Evolutionary conservation across 2,888 invertebrate genomes (phyloP), one percentile per base, ranked within the genome.

Genomic region (Eugnorisma glareosa): DNA sequence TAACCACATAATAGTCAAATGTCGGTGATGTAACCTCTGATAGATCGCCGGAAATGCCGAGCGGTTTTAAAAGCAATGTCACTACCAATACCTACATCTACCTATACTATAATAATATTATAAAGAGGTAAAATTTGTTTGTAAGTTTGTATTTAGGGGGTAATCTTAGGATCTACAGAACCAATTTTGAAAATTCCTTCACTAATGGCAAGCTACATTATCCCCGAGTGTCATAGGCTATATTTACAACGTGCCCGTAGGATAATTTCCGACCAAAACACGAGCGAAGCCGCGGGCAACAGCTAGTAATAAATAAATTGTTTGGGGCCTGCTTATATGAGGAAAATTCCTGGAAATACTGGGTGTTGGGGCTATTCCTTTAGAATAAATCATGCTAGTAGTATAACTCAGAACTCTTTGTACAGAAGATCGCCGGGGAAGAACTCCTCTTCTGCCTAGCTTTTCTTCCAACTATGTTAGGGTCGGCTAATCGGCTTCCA

Each of bases 31-130:
- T 77, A 83, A 86, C 59, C 37, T 18, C 61, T 43, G 74, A 73
- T 51, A 40, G 35, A 45, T 37, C 79, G 57, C 80, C 88, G 88
- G 87, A 87, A 88, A 87, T 79, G 68, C 72, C 82, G 10, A 28
- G 31, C 77, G 68, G 68, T 76, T 76, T 86, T 84, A 40, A 31
- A 72, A 61, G 54, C 77, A 45, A 70, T 84, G 80, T 87, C 87
- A 87, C 61, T 64, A 59, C 31, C 8, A 18, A 15, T 40, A 28
- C 48, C 13, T 31, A 57, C 24, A 40, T 8, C 37, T n/a, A n/a
- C n/a, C n/a, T n/a, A n/a, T n/a, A n/a, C n/a, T 8, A 8, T 37
- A 37, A n/a, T n/a, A n/a, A n/a, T n/a, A n/a, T n/a, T n/a, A n/a
- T n/a, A n/a, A n/a, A n/a, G n/a, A n/a, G n/a, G n/a, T n/a, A n/a